Percentiles rank a stretch among this genome's conserved stretches.
These are phyloP conservation scores for Ryuthela nishihirai DNA, from an alignment of 2,888 invertebrate species.

Conservation along the genomic window DNA sequence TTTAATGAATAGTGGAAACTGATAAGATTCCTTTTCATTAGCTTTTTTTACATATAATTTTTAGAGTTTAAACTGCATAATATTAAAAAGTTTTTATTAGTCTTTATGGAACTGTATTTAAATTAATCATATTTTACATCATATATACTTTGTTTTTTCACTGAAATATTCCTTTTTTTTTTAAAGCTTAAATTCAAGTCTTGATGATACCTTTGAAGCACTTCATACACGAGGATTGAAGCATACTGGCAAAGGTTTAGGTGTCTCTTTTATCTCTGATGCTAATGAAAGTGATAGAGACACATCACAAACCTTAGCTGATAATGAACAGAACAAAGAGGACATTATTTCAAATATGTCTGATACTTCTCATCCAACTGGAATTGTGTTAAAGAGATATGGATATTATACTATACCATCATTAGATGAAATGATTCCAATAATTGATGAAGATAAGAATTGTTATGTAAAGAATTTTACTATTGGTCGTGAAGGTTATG, in stretches of 20 bases:
- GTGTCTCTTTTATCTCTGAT: slow-evolving; percentile 5
- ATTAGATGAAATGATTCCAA: slow-evolving; percentile 70
- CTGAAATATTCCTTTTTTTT: slow-evolving; percentile 3
- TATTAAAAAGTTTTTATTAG: neutral
- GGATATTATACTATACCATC: slow-evolving; percentile 91
- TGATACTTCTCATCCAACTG: slow-evolving; percentile 62
- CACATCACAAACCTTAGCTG: too few relatives aligned
- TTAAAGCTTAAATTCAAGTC: slow-evolving; percentile 4
- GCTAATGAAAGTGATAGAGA: slow-evolving; percentile 7
- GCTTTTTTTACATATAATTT: too few relatives aligned
- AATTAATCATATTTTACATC: neutral
- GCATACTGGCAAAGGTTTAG: slow-evolving; percentile 43
- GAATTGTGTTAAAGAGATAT: slow-evolving; percentile 68
- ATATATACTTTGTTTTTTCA: too few relatives aligned
- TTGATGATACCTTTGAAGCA: slow-evolving; percentile 36
- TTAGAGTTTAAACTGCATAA: too few relatives aligned
- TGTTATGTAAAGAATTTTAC: slow-evolving; percentile 84
- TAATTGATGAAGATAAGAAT: slow-evolving; percentile 65
- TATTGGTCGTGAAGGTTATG: slow-evolving; percentile 83
- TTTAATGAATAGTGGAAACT: too few relatives aligned
- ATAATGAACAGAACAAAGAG: neutral
- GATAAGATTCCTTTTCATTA: too few relatives aligned
- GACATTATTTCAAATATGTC: too few relatives aligned
- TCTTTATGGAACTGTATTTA: neutral
- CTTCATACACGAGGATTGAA: slow-evolving; percentile 41